A percentile compares a stretch with the other conserved stretches of the same genome.
These are phyloP conservation scores for Syrphus vitripennis DNA, from an alignment of 2,888 invertebrate genomes.

Conservation along the genomic window DNA sequence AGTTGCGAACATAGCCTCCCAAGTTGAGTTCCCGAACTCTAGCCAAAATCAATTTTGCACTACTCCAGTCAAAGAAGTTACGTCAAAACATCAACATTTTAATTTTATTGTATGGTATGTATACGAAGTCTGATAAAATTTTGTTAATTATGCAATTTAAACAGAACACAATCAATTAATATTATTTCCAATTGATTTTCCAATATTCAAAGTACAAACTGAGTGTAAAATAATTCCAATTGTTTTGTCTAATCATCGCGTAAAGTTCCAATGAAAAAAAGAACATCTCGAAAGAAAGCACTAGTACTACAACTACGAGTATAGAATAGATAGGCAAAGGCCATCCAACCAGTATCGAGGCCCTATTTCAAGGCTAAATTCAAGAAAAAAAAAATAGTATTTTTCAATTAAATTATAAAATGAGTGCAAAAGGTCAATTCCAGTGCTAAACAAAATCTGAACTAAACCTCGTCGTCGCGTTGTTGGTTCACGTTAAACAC, in stretches of 20 bases:
- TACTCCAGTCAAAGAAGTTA: slow-evolving; percentile 66
- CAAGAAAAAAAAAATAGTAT: slow-evolving; percentile 14
- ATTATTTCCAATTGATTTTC: neutral
- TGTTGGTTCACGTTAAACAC: neutral
- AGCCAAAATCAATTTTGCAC: slow-evolving; percentile 54
- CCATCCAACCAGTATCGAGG: slow-evolving; percentile 7
- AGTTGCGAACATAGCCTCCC: neutral
- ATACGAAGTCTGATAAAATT: slow-evolving; percentile 61
- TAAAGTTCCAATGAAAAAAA: slow-evolving; percentile 1
- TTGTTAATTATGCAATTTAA: slow-evolving; percentile 65
- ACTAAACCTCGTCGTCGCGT: neutral
- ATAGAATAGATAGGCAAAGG: slow-evolving; percentile 5
- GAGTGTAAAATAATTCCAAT: neutral
- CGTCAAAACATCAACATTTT: slow-evolving; percentile 71
- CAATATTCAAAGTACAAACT: neutral
- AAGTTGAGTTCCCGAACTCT: slow-evolving; percentile 31
- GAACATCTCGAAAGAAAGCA: neutral
- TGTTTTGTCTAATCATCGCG: neutral
- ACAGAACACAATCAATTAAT: neutral
- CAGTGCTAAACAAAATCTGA: neutral
- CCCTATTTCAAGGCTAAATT: slow-evolving; percentile 60
- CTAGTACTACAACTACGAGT: neutral
- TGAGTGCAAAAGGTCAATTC: slow-evolving; percentile 54
- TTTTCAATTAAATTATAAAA: slow-evolving; percentile 57
- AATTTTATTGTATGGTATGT: slow-evolving; percentile 65